phyloP scores from a whole-genome alignment of 2,888 invertebrate species.

The Microctonus brassicae region DNA sequence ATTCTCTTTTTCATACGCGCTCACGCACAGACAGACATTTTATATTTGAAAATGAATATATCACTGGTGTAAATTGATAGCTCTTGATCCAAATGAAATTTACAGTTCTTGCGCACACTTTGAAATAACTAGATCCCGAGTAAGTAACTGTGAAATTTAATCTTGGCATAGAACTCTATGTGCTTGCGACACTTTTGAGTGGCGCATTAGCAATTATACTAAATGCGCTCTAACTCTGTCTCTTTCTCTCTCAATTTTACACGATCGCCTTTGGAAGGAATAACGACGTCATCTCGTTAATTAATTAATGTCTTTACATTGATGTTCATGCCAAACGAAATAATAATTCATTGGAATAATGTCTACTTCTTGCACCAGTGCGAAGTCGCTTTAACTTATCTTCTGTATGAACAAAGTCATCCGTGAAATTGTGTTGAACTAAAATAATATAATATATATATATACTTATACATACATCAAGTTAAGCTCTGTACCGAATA shows the following conservation, averaged over 20 bases:
- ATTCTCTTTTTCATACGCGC: not conserved
- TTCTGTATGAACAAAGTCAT: not conserved
- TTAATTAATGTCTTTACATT: conserved; percentile 55
- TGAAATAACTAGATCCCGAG: not conserved
- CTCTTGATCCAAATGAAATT: not conserved
- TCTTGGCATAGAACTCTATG: conserved; percentile 21
- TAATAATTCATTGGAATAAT: conserved; percentile 23
- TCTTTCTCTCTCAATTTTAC: conserved; percentile 40
- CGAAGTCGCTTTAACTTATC: not conserved
- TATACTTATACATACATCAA: not conserved
- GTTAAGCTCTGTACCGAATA: not conserved
- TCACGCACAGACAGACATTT: not conserved
- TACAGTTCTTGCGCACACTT: conserved; percentile 3
- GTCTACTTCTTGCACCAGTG: conserved; percentile 11
- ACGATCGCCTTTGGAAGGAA: conserved; percentile 40
- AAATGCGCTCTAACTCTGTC: conserved; percentile 50
- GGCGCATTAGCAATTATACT: conserved; percentile 52
- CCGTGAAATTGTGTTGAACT: not conserved
- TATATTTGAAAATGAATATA: not conserved
- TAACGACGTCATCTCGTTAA: conserved; percentile 43
- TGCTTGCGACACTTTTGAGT: conserved; percentile 25
- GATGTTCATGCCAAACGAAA: conserved; percentile 33
- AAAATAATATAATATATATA: not conserved
- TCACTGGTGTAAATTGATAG: not conserved
- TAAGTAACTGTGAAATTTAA: conserved; percentile 28